Percentiles rank a stretch among this genome's conserved stretches.
phyloP scores from a whole-genome alignment of 2,888 invertebrate genomes.

The Vandiemenella viatica region DNA sequence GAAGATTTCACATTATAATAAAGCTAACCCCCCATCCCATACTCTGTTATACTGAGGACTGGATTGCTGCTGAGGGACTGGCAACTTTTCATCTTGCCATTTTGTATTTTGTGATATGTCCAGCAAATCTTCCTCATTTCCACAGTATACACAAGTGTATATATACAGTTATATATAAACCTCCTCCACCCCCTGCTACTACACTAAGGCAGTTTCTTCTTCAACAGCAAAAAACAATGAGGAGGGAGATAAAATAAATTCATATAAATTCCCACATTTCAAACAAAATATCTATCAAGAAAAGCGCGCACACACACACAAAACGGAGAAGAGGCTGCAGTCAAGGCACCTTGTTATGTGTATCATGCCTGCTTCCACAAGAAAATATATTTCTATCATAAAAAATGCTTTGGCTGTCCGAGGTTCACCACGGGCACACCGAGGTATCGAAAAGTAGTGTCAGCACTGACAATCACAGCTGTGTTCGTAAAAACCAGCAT shows the following conservation, averaged over 20 bases:
- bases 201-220: conserved; percentile 14
- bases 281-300: conserved; percentile 1
- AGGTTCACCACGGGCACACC: not conserved
- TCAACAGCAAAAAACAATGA: conserved; percentile 1
- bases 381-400: not conserved
- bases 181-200: conserved; percentile 15
- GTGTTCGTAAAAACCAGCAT: too few relatives aligned
- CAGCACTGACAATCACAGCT: too few relatives aligned
- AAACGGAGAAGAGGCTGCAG: not conserved
- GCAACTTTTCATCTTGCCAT: not conserved
- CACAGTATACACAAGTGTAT: not conserved
- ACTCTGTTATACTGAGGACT: too few relatives aligned
- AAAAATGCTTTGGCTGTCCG: not conserved
- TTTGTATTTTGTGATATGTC: not conserved
- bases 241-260: conserved; percentile 3
- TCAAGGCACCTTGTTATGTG: not conserved
- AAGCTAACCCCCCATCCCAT: too few relatives aligned
- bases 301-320: conserved; percentile 1
- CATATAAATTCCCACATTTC: conserved; percentile 8
- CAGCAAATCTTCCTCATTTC: not conserved
- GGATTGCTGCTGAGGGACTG: too few relatives aligned
- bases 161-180: conserved; percentile 5
- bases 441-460: not conserved
- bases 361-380: not conserved
- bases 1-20: not conserved